Evolutionary conservation across 1,140 invertebrate genomes (phyloP).

Genomic region (Drosophila baimaii): DNA sequence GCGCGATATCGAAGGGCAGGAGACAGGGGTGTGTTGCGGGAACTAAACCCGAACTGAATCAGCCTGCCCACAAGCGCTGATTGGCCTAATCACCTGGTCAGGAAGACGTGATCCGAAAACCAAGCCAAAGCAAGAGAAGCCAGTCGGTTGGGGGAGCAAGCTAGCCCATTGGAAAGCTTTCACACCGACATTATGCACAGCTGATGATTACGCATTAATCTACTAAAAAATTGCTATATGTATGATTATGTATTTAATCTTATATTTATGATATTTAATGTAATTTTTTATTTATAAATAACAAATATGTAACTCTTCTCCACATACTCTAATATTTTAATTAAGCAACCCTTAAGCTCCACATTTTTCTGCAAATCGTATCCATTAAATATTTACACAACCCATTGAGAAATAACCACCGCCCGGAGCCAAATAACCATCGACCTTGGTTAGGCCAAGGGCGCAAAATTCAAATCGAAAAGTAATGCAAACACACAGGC

Average conservation of each 20-base stretch:
- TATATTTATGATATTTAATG: background rate
- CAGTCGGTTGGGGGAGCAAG: constrained; percentile 21
- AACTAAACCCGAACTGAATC: constrained; percentile 3
- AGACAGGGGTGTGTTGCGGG: background rate
- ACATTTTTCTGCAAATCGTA: background rate
- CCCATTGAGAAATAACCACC: background rate
- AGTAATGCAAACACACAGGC: constrained; percentile 30
- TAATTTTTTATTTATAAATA: background rate
- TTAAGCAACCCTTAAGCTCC: background rate
- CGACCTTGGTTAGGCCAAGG: constrained; percentile 13
- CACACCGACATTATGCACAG: background rate
- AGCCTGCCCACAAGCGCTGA: constrained; percentile 54
- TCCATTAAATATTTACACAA: constrained; percentile 5
- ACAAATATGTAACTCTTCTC: background rate
- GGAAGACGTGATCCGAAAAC: constrained; percentile 43
- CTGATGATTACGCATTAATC: background rate
- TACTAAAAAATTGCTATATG: no score
- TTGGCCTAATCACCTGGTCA: constrained; percentile 67
- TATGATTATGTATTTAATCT: no score
- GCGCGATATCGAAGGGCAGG: constrained; percentile 17
- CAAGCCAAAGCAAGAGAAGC: constrained; percentile 12
- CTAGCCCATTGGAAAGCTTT: constrained; percentile 37
- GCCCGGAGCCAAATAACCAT: background rate
- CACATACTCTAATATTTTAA: background rate
- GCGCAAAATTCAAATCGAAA: constrained; percentile 30